Percentiles rank a stretch among this genome's conserved stretches.
phyloP scores from a whole-genome alignment of 1,140 invertebrate genomes.

The Nasonia vitripennis region DNA sequence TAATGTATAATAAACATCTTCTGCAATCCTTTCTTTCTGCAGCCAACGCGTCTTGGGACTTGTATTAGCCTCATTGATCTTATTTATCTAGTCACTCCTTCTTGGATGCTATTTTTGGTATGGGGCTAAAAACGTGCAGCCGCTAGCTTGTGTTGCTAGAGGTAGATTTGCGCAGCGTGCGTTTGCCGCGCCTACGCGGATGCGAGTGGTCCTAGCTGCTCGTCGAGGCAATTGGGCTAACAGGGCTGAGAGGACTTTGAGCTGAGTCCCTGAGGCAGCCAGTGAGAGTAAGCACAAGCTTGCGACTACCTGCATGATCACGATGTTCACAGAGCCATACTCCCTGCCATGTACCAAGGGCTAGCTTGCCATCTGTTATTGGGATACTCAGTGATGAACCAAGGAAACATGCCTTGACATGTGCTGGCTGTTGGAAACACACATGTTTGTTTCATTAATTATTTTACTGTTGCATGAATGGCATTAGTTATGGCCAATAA shows the following conservation, averaged over 20 bases:
- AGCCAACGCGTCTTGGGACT: slow-evolving; percentile 27
- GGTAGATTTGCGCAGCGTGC: slow-evolving; percentile 71
- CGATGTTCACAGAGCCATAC: slow-evolving; percentile 98
- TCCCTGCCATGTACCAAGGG: slow-evolving; percentile 97
- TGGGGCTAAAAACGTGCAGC: slow-evolving; percentile 67
- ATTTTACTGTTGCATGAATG: neutral
- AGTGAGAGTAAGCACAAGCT: slow-evolving; percentile 92
- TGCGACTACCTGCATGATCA: slow-evolving; percentile 94
- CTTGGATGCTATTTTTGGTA: slow-evolving; percentile 59
- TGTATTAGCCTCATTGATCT: slow-evolving; percentile 3
- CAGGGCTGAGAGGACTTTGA: slow-evolving; percentile 88
- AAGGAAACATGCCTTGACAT: slow-evolving; percentile 97
- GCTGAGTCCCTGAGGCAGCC: slow-evolving; percentile 89
- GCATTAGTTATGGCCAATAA: neutral
- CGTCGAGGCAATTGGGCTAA: slow-evolving; percentile 89
- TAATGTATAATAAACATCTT: neutral
- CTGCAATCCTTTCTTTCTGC: neutral
- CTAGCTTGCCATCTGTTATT: slow-evolving; percentile 95
- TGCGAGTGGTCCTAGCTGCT: slow-evolving; percentile 87
- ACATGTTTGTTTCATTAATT: slow-evolving; percentile 23
- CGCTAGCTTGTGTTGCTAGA: slow-evolving; percentile 74
- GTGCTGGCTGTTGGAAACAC: slow-evolving; percentile 87
- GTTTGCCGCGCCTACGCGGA: slow-evolving; percentile 72
- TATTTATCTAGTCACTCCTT: slow-evolving; percentile 25
- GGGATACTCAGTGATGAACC: slow-evolving; percentile 96